Base-by-base conservation (phyloP, 2,797 vertebrate genomes). In the Notamacropus eugenii region DNA sequence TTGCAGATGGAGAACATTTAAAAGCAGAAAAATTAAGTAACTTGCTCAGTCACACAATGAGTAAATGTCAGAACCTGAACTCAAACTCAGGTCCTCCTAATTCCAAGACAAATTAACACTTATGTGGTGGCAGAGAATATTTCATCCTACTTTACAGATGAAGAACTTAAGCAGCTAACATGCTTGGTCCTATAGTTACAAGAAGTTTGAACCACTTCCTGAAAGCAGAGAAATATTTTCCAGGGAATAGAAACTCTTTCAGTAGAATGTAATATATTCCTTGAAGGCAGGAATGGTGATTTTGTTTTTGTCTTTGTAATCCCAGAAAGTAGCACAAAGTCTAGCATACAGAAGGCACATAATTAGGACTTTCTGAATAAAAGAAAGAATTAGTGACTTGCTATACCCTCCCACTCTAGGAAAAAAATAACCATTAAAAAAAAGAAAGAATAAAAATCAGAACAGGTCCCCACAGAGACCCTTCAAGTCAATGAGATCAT, bases 121-220 rank as follows among this genome's bases (percentile, higher is more conserved):
- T 91, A 14, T 54, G 16, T 40, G 90, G 11, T 10, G 90, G 8
- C 34, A 91, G 95, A 97, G 94, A 91, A 82, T 95, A 54, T 97
- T 92, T 94, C 87, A 93, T 40, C n/a, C 29, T 55, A 55, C 55
- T 87, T 55, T 82, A 29, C n/a, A 87, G 22, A 55, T 55, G 24
- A 93, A 55, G 52, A 40, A 55, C 5, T 22, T 34, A 82, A 16
- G 27, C 13, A 92, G 34, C 54, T 31, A 59, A 67, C 13, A 40
- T 11, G 5, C 29, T 55, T 93, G 54, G 11, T 10, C 87, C 62
- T 82, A 46, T 3, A 82, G 22, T 46, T 46, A 82, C 2, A 46
- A 46, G 74, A 46, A 10, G 19, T 74, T 74, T 40, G n/a, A 74
- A 40, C n/a, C 5, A 82, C 22, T 10, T 82, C 40, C 74, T 46